Conservation (phyloP, 2,888 invertebrate species). For the Blomia tropicalis region DNA sequence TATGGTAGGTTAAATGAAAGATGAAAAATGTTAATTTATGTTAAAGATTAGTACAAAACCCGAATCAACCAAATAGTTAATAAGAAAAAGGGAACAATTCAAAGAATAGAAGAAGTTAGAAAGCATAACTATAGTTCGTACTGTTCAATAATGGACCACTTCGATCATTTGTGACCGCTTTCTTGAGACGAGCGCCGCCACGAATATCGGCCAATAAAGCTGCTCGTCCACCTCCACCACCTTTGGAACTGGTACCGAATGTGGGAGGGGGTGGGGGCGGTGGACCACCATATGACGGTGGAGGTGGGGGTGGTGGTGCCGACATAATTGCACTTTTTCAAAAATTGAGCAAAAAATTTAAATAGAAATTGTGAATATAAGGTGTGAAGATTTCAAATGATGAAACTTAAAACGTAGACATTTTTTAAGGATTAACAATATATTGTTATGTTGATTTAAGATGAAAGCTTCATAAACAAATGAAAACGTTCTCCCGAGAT, state of each 20-base stretch:
- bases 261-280: conserved; percentile 3
- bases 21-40: neutral
- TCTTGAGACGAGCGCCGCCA: conserved; percentile 19
- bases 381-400: too few species aligned
- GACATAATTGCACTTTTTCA: neutral
- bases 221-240: neutral
- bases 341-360: neutral
- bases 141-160: conserved; percentile 19
- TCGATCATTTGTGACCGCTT: conserved; percentile 20
- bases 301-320: conserved; percentile 7
- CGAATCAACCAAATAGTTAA: neutral
- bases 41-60: neutral
- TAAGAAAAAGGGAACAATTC: conserved; percentile 1
- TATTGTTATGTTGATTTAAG: too few species aligned
- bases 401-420: too few species aligned
- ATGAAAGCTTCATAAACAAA: too few species aligned
- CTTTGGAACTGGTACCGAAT: neutral
- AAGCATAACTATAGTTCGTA: conserved; percentile 10
- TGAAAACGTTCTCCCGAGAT: too few species aligned
- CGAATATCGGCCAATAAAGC: conserved; percentile 23
- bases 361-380: too few species aligned
- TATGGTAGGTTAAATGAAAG: neutral
- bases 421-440: too few species aligned
- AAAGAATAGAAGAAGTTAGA: conserved; percentile 10
- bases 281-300: conserved; percentile 9